Conservation (phyloP, 2,113 vertebrate species). For the Phylloscopus trochilus region DNA sequence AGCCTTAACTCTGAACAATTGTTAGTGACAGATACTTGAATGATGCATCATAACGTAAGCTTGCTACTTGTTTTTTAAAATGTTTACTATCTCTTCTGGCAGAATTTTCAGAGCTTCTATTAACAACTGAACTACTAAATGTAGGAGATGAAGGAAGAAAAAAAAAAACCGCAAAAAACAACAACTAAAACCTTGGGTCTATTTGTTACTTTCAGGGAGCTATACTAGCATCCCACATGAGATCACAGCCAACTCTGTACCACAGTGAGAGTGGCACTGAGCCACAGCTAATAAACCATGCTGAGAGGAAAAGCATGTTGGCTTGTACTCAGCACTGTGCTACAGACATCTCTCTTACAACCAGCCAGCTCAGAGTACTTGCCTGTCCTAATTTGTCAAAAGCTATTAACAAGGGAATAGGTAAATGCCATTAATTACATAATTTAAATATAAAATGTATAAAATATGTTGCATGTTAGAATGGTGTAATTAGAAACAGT, state of each 20-base stretch:
- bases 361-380: background rate
- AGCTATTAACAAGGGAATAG: background rate
- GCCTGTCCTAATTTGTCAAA: background rate
- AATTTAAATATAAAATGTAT: background rate
- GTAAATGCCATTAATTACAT: background rate
- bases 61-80: background rate
- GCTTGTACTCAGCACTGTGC: background rate
- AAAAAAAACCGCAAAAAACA: background rate
- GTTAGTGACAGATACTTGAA: background rate
- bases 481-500: background rate
- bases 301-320: background rate
- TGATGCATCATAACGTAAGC: background rate
- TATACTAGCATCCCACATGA: background rate
- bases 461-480: background rate
- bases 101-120: constrained; percentile 8
- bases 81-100: background rate
- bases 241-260: background rate
- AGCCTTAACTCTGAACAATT: background rate
- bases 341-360: background rate
- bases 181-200: background rate
- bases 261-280: background rate
- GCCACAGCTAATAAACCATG: background rate
- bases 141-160: background rate
- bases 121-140: background rate
- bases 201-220: background rate